Evolutionary conservation across 2,888 invertebrate species (phyloP).

Genomic region (Phaedon cochleariae): DNA sequence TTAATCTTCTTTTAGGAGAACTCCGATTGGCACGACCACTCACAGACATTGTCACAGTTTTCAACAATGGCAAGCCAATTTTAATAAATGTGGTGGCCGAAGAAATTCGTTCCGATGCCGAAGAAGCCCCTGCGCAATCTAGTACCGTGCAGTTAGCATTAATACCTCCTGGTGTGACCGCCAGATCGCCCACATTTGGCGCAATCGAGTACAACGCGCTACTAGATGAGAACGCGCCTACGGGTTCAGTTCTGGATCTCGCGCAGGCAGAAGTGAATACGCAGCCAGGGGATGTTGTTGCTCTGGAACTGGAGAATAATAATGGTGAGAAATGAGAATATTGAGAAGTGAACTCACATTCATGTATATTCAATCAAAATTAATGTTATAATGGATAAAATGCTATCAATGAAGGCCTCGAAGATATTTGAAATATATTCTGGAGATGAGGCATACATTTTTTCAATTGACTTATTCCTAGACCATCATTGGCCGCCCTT

Average conservation of each 20-base stretch:
- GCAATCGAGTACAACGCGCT: conserved; percentile 73
- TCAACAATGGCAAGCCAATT: conserved; percentile 84
- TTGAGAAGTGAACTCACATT: neutral
- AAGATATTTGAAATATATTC: too few species aligned
- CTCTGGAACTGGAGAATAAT: conserved; percentile 78
- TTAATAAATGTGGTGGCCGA: conserved; percentile 86
- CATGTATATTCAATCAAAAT: neutral
- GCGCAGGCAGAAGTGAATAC: conserved; percentile 54
- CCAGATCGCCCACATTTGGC: conserved; percentile 55
- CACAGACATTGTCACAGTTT: conserved; percentile 81
- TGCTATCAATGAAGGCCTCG: too few species aligned
- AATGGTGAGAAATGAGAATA: conserved; percentile 66
- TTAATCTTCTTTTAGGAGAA: conserved; percentile 70
- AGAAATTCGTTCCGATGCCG: conserved; percentile 77
- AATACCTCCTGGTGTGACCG: conserved; percentile 63
- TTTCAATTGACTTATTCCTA: too few species aligned
- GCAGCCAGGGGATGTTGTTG: conserved; percentile 73
- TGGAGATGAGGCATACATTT: too few species aligned
- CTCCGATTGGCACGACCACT: conserved; percentile 75
- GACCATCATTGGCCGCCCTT: too few species aligned
- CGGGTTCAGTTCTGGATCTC: conserved; percentile 74
- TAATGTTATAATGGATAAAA: too few species aligned
- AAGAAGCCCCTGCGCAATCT: conserved; percentile 73
- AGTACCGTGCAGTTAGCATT: conserved; percentile 83
- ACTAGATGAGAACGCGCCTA: conserved; percentile 82